phyloP scores from a whole-genome alignment of 2,113 vertebrate genomes.

The Dendrocopos noguchii region DNA sequence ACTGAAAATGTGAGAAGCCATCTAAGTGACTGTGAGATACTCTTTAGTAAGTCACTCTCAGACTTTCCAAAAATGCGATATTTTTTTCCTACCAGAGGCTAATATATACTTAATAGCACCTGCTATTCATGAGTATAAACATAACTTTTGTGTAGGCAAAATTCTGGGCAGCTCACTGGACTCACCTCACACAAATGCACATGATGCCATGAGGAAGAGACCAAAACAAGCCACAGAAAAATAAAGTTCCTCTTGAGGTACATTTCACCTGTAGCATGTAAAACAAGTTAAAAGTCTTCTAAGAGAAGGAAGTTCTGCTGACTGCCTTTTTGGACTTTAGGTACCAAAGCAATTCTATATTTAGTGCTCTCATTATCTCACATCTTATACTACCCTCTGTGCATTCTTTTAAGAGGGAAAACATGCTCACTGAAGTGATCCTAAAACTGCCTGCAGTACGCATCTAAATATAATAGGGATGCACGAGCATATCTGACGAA shows the following conservation, averaged over 20 bases:
- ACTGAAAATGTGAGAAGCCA: neutral
- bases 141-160: neutral
- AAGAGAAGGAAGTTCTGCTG: neutral
- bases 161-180: neutral
- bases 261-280: neutral
- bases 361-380: neutral
- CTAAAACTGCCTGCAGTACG: constrained; percentile 9
- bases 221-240: neutral
- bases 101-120: neutral
- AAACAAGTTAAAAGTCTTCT: neutral
- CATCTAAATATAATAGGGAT: neutral
- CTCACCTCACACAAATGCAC: neutral
- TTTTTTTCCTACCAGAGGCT: neutral
- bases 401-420: neutral
- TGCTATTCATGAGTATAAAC: neutral
- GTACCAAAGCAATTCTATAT: neutral
- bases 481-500: neutral
- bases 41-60: neutral
- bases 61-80: neutral
- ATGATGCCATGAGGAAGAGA: neutral
- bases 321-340: neutral
- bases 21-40: neutral
- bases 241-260: neutral
- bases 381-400: neutral
- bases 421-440: neutral